Conservation (phyloP, 2,888 invertebrate species). For the Cataglyphis altisquamis region DNA sequence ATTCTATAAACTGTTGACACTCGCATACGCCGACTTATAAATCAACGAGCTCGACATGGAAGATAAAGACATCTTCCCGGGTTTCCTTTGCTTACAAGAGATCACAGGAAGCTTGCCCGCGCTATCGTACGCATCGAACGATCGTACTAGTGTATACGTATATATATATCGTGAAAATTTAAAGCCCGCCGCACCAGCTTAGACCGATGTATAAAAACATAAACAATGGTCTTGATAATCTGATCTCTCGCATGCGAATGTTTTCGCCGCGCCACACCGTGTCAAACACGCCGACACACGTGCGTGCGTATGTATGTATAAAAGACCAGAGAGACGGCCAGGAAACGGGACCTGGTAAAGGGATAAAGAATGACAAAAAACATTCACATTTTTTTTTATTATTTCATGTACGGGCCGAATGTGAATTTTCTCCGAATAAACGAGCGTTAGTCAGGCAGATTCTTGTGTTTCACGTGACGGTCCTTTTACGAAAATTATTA, state of each 20-base stretch:
- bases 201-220: slow-evolving; percentile 69
- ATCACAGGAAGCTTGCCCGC: slow-evolving; percentile 37
- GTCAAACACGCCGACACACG: slow-evolving; percentile 31
- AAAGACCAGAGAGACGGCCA: slow-evolving; percentile 28
- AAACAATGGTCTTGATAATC: slow-evolving; percentile 76
- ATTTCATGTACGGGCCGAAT: slow-evolving; percentile 8
- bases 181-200: slow-evolving; percentile 55
- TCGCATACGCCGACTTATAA: slow-evolving; percentile 53
- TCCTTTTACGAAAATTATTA: slow-evolving; percentile 13
- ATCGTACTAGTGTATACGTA: slow-evolving; percentile 40
- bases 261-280: slow-evolving; percentile 48
- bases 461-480: background rate
- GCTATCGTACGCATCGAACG: background rate
- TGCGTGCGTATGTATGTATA: slow-evolving; percentile 51
- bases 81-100: slow-evolving; percentile 56
- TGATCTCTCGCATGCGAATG: slow-evolving; percentile 71
- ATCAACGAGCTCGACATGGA: slow-evolving; percentile 70
- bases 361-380: slow-evolving; percentile 52
- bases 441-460: background rate
- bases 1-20: slow-evolving; percentile 72
- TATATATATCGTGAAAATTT: slow-evolving; percentile 71
- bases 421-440: slow-evolving; percentile 25
- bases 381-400: slow-evolving; percentile 16
- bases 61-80: slow-evolving; percentile 63
- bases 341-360: slow-evolving; percentile 36